Conservation (phyloP, 1,140 invertebrate species). For the Holcopasites calliopsidis region DNA sequence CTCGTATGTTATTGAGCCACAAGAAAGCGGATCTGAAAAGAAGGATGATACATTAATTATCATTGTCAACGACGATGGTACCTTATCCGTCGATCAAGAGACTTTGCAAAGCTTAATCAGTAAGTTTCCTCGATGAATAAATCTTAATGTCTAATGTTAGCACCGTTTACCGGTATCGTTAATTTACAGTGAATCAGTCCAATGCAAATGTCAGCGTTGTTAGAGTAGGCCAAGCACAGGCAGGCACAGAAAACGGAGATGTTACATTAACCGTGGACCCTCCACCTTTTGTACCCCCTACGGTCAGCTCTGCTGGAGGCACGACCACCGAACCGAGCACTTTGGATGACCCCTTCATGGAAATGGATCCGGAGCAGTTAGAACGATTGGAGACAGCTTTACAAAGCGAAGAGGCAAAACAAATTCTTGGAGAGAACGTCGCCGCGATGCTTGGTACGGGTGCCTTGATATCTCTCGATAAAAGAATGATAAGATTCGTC, state of each 20-base stretch:
- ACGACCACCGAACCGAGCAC: slow-evolving; percentile 60
- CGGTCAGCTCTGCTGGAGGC: slow-evolving; percentile 33
- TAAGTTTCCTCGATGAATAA: slow-evolving; percentile 73
- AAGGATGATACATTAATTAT: slow-evolving; percentile 83
- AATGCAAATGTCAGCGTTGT: slow-evolving; percentile 79
- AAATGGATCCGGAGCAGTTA: slow-evolving; percentile 82
- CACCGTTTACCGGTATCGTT: slow-evolving; percentile 30
- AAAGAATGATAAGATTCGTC: background rate
- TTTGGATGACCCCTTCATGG: slow-evolving; percentile 80
- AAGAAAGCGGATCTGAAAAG: slow-evolving; percentile 66
- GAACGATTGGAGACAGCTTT: slow-evolving; percentile 81
- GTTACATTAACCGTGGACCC: slow-evolving; percentile 77
- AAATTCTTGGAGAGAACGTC: slow-evolving; percentile 82
- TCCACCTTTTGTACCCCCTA: slow-evolving; percentile 56
- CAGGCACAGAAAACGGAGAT: slow-evolving; percentile 71
- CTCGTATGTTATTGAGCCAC: slow-evolving; percentile 74
- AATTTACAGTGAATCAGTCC: slow-evolving; percentile 76
- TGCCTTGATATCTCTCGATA: background rate
- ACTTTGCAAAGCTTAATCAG: slow-evolving; percentile 86
- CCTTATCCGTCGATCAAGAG: slow-evolving; percentile 85
- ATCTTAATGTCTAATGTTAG: slow-evolving; percentile 21
- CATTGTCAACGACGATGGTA: slow-evolving; percentile 87
- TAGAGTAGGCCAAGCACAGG: slow-evolving; percentile 74
- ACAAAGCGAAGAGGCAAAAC: slow-evolving; percentile 82
- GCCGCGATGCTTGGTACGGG: slow-evolving; percentile 79